A percentile compares a stretch with the other conserved stretches of the same genome.
Conservation (phyloP, 2,797 vertebrate genomes). For the Oreochromis mossambicus region DNA sequence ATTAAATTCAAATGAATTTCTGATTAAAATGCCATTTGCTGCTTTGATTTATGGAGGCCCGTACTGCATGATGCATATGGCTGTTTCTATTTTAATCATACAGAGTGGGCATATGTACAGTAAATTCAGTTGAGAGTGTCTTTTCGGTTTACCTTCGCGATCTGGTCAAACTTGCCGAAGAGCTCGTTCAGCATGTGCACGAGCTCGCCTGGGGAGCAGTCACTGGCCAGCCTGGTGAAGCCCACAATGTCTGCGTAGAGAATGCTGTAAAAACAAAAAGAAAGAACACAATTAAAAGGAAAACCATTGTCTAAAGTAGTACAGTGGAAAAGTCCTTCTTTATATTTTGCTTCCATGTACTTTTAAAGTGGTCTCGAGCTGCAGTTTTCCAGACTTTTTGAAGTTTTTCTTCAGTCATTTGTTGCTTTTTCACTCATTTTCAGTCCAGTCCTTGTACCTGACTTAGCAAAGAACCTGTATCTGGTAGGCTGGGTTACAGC, state of each 20-base stretch:
- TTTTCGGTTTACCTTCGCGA: slow-evolving; percentile 86
- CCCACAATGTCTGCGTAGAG: slow-evolving; percentile 96
- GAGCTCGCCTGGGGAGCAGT: slow-evolving; percentile 94
- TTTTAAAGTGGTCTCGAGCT: neutral
- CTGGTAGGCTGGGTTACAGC: neutral
- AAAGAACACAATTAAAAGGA: neutral
- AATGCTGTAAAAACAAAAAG: slow-evolving; percentile 76
- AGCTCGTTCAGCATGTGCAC: slow-evolving; percentile 98
- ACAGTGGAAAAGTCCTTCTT: rapidly evolving
- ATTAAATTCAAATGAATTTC: neutral
- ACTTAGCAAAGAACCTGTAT: neutral
- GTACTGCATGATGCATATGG: neutral
- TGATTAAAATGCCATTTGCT: neutral
- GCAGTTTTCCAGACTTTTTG: neutral
- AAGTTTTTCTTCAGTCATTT: neutral
- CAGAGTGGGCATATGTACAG: neutral
- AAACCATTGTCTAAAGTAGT: neutral
- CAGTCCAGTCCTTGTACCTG: neutral
- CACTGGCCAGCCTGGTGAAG: slow-evolving; percentile 94
- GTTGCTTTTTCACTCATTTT: neutral
- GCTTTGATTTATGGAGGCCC: neutral
- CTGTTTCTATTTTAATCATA: neutral
- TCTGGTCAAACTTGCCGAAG: slow-evolving; percentile 98
- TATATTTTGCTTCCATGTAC: neutral
- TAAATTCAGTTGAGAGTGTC: neutral